Base-by-base conservation (phyloP, 53 echinoderm and acorn worm species). In the Crossaster papposus region DNA sequence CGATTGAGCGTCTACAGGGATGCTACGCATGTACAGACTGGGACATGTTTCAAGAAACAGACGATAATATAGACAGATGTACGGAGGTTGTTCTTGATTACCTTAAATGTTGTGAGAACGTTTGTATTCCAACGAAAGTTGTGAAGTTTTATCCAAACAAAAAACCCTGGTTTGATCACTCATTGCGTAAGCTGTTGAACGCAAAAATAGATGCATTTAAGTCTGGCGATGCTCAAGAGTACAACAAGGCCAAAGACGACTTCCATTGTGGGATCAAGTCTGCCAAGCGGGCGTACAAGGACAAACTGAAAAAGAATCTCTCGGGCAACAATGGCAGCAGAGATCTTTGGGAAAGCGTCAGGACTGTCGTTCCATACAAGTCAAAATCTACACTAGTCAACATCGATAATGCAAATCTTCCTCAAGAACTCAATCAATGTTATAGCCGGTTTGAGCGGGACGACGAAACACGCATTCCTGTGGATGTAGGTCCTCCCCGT, bases 391-490 rank as follows among this genome's bases (percentile, higher is more conserved):
- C 77, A 9, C 38, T 44, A 36, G 38, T 77, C 38, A 77, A 77
- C 22, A 15, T 37, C 15, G 44, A 77, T 23, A 31, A 77, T 77
- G 77, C 38, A 6, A 77, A 37, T 33, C 23, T 30, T 37, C 33
- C 33, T 30, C 12, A 77, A 13, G 10, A 77, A 77, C 77, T 77
- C 77, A 77, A 77, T 37, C 37, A 38, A 33, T 77, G 36, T 77
- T 77, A 77, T 33, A 77, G 77, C 38, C 77, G 77, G 77, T 77
- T 77, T 23, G 77, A 77, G 77, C 77, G 38, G 38, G 77, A 77
- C 37, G 77, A 77, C 8, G 38, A 37, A 10, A 77, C 22, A 38
- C 77, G 22, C 22, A 36, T 20, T 77, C 38, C 38, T 37, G 17
- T 9, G 6, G 33, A 38, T 77, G 33, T 37, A 20, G 22, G 23